Evolutionary conservation across 1,140 invertebrate species (phyloP), one percentile per base, ranked within the genome.

Genomic region (Tigriopus japonicus): DNA sequence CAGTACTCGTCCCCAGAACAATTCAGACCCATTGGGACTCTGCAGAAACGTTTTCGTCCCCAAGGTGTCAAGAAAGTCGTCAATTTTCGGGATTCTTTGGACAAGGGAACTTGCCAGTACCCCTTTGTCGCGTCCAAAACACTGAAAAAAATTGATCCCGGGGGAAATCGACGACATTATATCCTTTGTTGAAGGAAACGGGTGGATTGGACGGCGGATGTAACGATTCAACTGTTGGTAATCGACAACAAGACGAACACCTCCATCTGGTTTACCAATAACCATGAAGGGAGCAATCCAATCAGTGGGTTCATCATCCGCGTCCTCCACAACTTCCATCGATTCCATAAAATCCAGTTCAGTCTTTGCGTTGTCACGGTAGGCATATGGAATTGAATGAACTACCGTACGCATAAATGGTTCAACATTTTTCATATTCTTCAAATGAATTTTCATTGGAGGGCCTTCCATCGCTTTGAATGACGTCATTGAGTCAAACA

Each of bases 181-280:
- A 45, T 64, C 52, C 53, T 69, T 64, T 21, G 67, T 58, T 40
- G 66, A 65, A 28, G 60, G 62, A 19, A 69, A 60, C 15, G 67
- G 68, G 52, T 68, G 61, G 10, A 62, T 63, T n/a, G 66, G 64
- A 9, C 69, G 51, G 42, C 64, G 52, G 23, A 70, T 62, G 52
- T 62, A 65, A 23, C 63, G 56, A 60, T 71, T 71, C 9, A 71
- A 59, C n/a, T 59, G n/a, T 40, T 63, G 65, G 24, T 69, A 71
- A 63, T 76, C 71, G 6, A 70, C 70, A 59, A 71, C 73, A 1
- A 75, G 52, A 12, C 73, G 63, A 14, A 71, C 63, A n/a, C 63
- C 64, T 12, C 66, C 67, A 54, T 69, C 65, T 17, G 64, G 55
- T 63, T 75, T 74, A 12, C 66, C 66, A 5, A 72, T 69, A 6